A percentile compares a stretch with the other conserved stretches of the same genome.
These are phyloP conservation scores for Rutilus rutilus DNA, from an alignment of 2,113 vertebrate genomes.

Conservation along the genomic window DNA sequence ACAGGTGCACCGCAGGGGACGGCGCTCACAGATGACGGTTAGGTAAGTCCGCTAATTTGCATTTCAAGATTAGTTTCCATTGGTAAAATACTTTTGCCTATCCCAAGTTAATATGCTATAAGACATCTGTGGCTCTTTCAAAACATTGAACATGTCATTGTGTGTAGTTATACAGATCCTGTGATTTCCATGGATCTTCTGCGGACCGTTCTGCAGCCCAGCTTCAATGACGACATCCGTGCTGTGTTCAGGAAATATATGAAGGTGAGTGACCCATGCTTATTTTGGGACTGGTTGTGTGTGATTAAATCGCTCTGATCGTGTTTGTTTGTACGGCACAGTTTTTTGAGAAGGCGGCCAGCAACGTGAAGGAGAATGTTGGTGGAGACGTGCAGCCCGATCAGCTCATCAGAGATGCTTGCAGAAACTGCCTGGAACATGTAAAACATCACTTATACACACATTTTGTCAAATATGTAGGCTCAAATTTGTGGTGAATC, in stretches of 20 bases:
- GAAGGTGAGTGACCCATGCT: conserved; percentile 76
- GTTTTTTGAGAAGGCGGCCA: conserved; percentile 94
- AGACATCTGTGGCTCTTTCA: too few species aligned
- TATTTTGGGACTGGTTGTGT: not conserved
- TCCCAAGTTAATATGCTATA: accelerated
- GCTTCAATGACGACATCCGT: conserved; percentile 95
- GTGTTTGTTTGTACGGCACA: conserved; percentile 58
- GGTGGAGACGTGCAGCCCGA: conserved; percentile 90
- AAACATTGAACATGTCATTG: conserved; percentile 1
- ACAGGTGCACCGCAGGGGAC: conserved; percentile 89
- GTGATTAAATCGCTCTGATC: not conserved
- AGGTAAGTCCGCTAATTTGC: conserved; percentile 74
- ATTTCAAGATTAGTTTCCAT: not conserved
- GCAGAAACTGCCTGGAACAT: conserved; percentile 90
- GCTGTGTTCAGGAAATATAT: conserved; percentile 92
- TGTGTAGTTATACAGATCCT: conserved; percentile 90
- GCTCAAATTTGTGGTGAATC: not conserved
- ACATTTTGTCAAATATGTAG: too few species aligned
- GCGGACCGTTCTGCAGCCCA: conserved; percentile 93
- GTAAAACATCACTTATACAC: conserved; percentile 68
- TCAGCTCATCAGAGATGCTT: conserved; percentile 90
- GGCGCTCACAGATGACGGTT: conserved; percentile 90
- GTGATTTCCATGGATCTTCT: conserved; percentile 95
- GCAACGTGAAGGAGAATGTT: conserved; percentile 91
- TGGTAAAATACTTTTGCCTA: not conserved